These are phyloP conservation scores for Semotilus atromaculatus DNA, from an alignment of 2,797 vertebrate genomes.

Conservation along the genomic window DNA sequence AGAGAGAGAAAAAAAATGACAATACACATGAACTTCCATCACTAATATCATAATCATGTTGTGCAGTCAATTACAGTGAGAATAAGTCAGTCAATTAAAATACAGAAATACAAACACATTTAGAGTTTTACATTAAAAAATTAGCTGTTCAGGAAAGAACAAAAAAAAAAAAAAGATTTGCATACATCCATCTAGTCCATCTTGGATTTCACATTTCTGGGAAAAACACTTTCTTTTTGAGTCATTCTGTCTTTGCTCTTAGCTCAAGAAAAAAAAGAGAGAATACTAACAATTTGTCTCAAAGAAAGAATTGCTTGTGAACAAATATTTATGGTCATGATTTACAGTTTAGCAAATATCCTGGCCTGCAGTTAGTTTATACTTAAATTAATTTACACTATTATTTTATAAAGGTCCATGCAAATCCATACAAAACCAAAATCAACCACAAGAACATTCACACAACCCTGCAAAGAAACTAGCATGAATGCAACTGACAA, in stretches of 20 bases:
- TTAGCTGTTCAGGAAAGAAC: neutral
- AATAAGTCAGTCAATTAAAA: slow-evolving; percentile 18
- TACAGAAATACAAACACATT: neutral
- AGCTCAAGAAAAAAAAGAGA: neutral
- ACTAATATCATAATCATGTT: slow-evolving; percentile 7
- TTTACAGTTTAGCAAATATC: slow-evolving; percentile 18
- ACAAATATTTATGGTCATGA: neutral
- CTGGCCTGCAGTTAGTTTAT: slow-evolving; percentile 31
- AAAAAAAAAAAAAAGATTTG: neutral
- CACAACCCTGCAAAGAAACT: slow-evolving; percentile 17
- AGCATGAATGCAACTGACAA: neutral
- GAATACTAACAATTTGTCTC: neutral
- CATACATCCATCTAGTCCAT: neutral
- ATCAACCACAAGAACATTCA: neutral
- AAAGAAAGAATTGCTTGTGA: neutral
- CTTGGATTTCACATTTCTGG: slow-evolving; percentile 17
- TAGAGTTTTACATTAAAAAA: slow-evolving; percentile 22
- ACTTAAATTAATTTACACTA: neutral
- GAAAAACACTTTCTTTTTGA: neutral
- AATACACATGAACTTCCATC: slow-evolving; percentile 6
- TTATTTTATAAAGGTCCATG: slow-evolving; percentile 10
- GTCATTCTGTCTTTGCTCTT: neutral
- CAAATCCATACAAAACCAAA: slow-evolving; percentile 12
- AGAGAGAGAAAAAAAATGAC: slow-evolving; percentile 3
- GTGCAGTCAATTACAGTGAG: slow-evolving; percentile 23